phyloP scores from a whole-genome alignment of 2,113 vertebrate species.

The Loxodonta africana region DNA sequence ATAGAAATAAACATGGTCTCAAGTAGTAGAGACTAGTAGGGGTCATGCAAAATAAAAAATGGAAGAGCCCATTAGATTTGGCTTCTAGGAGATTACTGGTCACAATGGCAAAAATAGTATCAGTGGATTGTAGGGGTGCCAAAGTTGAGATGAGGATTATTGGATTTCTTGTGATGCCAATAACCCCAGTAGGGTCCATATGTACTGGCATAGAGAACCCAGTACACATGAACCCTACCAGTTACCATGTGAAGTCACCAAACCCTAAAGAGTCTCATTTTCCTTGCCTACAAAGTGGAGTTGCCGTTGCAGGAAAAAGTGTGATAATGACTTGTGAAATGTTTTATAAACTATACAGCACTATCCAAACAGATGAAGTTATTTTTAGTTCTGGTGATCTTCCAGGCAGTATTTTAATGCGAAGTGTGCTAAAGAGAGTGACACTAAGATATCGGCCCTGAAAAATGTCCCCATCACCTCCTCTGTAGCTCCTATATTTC shows the following conservation, averaged over 20 bases:
- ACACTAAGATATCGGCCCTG: background rate
- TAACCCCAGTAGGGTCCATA: background rate
- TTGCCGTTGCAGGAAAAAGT: background rate
- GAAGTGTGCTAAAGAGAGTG: background rate
- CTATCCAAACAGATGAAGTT: background rate
- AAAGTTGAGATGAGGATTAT: background rate
- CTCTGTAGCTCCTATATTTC: background rate
- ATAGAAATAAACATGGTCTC: background rate
- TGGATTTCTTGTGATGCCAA: constrained; percentile 1
- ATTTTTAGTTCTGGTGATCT: constrained; percentile 44
- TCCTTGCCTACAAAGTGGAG: background rate
- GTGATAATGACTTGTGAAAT: background rate
- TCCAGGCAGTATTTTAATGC: background rate
- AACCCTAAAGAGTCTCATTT: background rate
- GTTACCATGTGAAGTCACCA: background rate
- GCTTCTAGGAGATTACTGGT: background rate
- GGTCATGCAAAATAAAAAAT: background rate
- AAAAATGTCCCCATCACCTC: background rate
- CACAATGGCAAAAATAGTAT: background rate
- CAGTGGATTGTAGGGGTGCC: background rate
- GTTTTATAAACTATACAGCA: constrained; percentile 13
- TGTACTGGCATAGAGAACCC: background rate
- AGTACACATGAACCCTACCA: background rate
- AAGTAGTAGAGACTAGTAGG: background rate
- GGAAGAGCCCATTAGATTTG: background rate